These are phyloP conservation scores for Triops cancriformis DNA, from an alignment of 1,140 invertebrate genomes.

Conservation along the genomic window DNA sequence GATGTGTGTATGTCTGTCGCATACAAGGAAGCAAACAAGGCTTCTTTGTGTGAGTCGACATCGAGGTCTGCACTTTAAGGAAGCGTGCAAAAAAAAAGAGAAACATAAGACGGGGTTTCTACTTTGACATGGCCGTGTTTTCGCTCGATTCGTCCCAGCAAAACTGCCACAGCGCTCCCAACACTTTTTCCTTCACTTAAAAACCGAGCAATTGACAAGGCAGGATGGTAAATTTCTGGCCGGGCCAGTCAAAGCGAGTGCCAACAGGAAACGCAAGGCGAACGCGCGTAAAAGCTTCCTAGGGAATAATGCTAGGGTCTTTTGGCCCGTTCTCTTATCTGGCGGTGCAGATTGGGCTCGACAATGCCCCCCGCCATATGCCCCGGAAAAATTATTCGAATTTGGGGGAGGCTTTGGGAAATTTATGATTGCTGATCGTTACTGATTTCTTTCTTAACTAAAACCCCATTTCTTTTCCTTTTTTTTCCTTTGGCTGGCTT, in stretches of 20 bases:
- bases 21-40: not conserved
- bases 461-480: not conserved
- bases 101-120: not conserved
- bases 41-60: not conserved
- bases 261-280: not conserved
- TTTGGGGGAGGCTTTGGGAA: not conserved
- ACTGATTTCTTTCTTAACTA: not conserved
- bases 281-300: not conserved
- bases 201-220: not conserved
- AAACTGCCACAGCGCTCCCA: not conserved
- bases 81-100: not conserved
- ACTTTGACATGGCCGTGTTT: not conserved
- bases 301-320: not conserved
- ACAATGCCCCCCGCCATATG: not conserved
- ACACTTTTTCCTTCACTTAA: not conserved
- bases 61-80: not conserved
- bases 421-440: conserved; percentile 10
- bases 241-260: not conserved
- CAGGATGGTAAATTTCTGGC: not conserved
- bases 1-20: conserved; percentile 1
- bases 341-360: not conserved
- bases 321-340: not conserved
- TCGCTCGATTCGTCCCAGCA: not conserved
- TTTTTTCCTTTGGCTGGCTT: not conserved
- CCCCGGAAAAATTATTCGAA: too few species aligned